These are phyloP conservation scores for Smithornis capensis DNA, from an alignment of 2,113 vertebrate genomes.

Conservation along the genomic window DNA sequence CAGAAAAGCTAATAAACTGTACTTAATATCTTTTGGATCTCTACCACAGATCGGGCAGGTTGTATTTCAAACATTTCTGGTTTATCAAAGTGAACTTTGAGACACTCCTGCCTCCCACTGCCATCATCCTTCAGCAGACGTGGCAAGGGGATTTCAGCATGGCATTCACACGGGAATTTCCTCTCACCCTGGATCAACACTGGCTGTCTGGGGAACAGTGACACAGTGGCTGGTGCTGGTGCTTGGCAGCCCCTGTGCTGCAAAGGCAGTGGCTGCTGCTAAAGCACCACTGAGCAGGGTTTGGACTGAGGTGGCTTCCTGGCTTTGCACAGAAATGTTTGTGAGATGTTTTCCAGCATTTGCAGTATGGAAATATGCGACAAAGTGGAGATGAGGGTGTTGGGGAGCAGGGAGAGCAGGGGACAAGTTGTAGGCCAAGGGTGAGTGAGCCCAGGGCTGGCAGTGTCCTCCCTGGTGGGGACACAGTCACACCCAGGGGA, in stretches of 20 bases:
- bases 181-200: neutral
- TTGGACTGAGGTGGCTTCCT: neutral
- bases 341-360: neutral
- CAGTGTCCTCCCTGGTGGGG: fast-evolving
- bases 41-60: fast-evolving
- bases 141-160: neutral
- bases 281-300: neutral
- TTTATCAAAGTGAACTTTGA: neutral
- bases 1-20: neutral
- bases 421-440: neutral
- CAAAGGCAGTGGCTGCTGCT: neutral
- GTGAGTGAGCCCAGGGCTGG: neutral
- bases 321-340: neutral
- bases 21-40: neutral
- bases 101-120: neutral
- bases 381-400: neutral
- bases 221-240: fast-evolving
- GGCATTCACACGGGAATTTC: neutral
- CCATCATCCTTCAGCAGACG: neutral
- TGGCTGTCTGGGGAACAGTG: neutral
- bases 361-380: neutral
- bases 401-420: neutral
- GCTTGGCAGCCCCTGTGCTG: neutral
- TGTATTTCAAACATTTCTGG: neutral
- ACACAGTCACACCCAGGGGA: neutral